phyloP scores from a whole-genome alignment of 1,140 invertebrate genomes.

The Dendrolimus punctatus region DNA sequence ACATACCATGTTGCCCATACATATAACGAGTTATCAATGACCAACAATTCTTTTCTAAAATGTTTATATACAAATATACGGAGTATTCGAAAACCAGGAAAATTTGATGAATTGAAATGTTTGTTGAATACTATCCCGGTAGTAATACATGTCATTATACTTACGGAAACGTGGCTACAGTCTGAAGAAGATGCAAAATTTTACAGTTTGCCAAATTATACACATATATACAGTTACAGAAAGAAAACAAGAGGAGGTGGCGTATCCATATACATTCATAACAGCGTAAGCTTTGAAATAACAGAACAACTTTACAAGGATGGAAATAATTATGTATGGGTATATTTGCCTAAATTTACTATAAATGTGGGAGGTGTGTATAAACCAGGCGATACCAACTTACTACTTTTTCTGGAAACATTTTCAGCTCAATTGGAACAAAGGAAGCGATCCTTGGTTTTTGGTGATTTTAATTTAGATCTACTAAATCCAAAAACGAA shows the following conservation, averaged over 20 bases:
- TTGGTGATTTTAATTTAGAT: constrained; percentile 6
- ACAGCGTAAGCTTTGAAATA: constrained; percentile 1
- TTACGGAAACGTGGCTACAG: constrained; percentile 14
- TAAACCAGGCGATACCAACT: constrained; percentile 8
- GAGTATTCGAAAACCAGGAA: constrained; percentile 14
- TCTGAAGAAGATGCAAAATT: constrained; percentile 7
- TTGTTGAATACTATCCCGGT: constrained; percentile 2
- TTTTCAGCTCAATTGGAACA: constrained; percentile 1
- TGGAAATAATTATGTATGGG: constrained; percentile 13
- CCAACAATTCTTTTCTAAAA: constrained; percentile 5
- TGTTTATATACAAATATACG: constrained; percentile 16
- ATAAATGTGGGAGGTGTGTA: constrained; percentile 12
- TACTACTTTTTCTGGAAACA: constrained; percentile 3
- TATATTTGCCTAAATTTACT: constrained; percentile 5
- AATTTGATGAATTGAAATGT: constrained; percentile 20
- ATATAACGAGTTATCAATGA: constrained; percentile 4
- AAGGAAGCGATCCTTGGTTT: neutral
- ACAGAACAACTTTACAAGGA: neutral
- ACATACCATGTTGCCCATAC: constrained; percentile 8
- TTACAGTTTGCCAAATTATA: constrained; percentile 7
- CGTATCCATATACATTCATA: constrained; percentile 12
- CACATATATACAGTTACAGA: constrained; percentile 10
- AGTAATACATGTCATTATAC: constrained; percentile 5
- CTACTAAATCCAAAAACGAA: neutral
- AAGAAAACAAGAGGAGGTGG: constrained; percentile 4